These are phyloP conservation scores for Physeter macrocephalus DNA, from an alignment of 2,113 vertebrate species.

Conservation along the genomic window DNA sequence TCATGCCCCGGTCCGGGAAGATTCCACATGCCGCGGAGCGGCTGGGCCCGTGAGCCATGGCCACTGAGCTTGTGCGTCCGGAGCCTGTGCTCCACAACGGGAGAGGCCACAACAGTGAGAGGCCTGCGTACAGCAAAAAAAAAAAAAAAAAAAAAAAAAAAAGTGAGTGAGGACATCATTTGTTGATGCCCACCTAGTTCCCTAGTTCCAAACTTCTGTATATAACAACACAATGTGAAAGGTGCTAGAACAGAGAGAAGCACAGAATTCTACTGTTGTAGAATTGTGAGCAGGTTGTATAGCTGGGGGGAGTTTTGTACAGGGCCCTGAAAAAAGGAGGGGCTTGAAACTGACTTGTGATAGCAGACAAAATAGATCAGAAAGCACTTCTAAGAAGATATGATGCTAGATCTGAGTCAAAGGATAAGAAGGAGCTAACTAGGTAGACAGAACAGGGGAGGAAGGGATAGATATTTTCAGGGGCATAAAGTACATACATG, in stretches of 20 bases:
- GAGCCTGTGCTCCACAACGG: too few species aligned
- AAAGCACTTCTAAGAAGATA: not conserved
- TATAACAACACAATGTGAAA: not conserved
- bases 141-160: too few species aligned
- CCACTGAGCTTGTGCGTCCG: too few species aligned
- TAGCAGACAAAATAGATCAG: not conserved
- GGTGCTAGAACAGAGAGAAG: not conserved
- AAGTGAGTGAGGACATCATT: not conserved
- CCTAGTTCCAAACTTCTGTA: not conserved
- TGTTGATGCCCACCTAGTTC: not conserved
- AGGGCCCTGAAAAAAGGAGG: not conserved
- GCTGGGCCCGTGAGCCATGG: too few species aligned
- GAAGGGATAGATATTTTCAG: not conserved
- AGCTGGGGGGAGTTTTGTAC: too few species aligned
- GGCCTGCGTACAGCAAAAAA: too few species aligned
- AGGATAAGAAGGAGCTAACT: not conserved
- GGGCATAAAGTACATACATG: not conserved
- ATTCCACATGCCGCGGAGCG: too few species aligned
- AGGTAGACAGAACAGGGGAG: not conserved
- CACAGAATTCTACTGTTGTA: not conserved
- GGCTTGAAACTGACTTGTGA: not conserved
- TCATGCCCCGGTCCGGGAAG: too few species aligned
- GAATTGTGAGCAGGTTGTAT: not conserved
- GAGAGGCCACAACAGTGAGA: too few species aligned
- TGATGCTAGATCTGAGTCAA: not conserved